Conservation (phyloP, 2,888 invertebrate genomes). For the Leucozona laternaria region DNA sequence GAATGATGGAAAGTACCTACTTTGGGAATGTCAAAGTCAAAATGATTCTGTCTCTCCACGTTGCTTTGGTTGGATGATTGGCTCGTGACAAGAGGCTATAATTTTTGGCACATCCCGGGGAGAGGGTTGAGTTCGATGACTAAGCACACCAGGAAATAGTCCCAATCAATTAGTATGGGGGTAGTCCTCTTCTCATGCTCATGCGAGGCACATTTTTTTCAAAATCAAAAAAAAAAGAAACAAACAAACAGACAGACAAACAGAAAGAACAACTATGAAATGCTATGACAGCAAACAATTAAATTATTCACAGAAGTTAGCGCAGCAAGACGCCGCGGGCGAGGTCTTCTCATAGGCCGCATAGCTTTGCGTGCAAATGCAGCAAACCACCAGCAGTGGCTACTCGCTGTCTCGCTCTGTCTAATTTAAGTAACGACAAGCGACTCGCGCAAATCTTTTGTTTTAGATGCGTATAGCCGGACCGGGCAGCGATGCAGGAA, state of each 20-base stretch:
- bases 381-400: conserved; percentile 48
- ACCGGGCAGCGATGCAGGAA: neutral
- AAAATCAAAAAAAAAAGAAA: neutral
- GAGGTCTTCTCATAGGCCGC: conserved; percentile 1
- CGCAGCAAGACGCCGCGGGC: conserved; percentile 31
- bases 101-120: conserved; percentile 55
- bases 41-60: neutral
- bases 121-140: conserved; percentile 47
- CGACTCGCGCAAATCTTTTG: conserved; percentile 69
- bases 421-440: conserved; percentile 55
- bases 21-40: conserved; percentile 43
- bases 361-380: conserved; percentile 59
- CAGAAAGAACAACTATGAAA: conserved; percentile 44
- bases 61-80: conserved; percentile 37
- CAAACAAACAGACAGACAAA: neutral
- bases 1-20: conserved; percentile 28
- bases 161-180: conserved; percentile 53
- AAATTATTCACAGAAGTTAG: conserved; percentile 60
- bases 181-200: conserved; percentile 15
- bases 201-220: conserved; percentile 15
- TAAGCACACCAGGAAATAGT: conserved; percentile 63
- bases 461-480: conserved; percentile 53
- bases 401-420: conserved; percentile 29
- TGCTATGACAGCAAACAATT: conserved; percentile 69
- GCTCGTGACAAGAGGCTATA: conserved; percentile 62